These are phyloP conservation scores for Dryobota labecula DNA, from an alignment of 2,888 invertebrate genomes.

Conservation along the genomic window DNA sequence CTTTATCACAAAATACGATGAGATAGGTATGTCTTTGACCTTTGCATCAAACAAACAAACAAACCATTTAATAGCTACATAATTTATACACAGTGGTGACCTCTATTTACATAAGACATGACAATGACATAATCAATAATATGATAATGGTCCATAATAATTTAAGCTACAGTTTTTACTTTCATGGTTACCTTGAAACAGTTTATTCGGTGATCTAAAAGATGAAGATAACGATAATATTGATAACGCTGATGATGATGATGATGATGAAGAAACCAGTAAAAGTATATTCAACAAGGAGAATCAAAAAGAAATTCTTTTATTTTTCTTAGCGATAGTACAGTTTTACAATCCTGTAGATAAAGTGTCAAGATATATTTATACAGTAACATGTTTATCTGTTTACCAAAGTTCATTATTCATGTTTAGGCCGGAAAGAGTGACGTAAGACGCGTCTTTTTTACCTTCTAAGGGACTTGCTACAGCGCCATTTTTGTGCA, in stretches of 20 bases:
- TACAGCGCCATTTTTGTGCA: conserved; percentile 34
- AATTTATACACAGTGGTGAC: conserved; percentile 40
- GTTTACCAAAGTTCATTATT: conserved; percentile 6
- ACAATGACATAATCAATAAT: conserved; percentile 37
- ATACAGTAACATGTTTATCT: background rate
- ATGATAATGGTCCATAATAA: conserved; percentile 7
- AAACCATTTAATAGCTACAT: conserved; percentile 49
- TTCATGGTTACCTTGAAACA: background rate
- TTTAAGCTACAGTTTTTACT: background rate
- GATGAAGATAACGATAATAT: background rate
- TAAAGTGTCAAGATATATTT: background rate
- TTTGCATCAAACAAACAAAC: conserved; percentile 56
- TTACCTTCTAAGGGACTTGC: conserved; percentile 10
- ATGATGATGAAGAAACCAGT: background rate
- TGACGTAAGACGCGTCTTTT: conserved; percentile 1
- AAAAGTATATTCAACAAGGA: background rate
- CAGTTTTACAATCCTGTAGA: background rate
- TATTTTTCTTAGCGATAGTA: background rate
- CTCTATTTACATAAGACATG: conserved; percentile 47
- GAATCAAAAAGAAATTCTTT: background rate
- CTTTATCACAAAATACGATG: conserved; percentile 36
- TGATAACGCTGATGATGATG: too few species aligned
- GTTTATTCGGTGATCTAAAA: background rate
- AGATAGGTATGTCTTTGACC: conserved; percentile 50
- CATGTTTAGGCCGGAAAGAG: background rate